Base-by-base conservation (phyloP, 2,113 vertebrate genomes). In the Scytalopus superciliaris region DNA sequence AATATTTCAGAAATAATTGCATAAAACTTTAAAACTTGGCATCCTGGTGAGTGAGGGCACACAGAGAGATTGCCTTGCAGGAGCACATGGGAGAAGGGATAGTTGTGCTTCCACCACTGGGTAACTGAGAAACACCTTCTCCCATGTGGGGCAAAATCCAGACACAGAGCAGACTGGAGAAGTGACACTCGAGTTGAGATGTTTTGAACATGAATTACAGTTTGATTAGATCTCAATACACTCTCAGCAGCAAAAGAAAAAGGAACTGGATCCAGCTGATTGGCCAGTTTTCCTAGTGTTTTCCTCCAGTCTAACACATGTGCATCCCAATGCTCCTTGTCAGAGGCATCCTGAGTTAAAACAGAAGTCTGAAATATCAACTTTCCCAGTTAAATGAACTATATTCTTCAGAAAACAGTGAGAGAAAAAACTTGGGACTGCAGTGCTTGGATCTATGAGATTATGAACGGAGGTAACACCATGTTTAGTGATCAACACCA, bases 111-210 rank as follows among this genome's bases (percentile, higher is more conserved):
- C 62, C 25, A 57, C 17, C 19, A 23, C 24, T 0, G 3, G 9
- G 6, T 56, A 25, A 24, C 18, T 1, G 28, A 31, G 70, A 44
- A 76, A 19, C 19, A 37, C 45, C 53, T 57, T 53, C 70, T 72
- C 27, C 37, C 0, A 0, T 10, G 8, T 0, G 10, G 59, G 28
- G 9, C 33, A 77, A 12, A 62, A 72, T 19, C 37, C 37, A 68
- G 27, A 8, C n/a, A 25, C 35, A 23, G n/a, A 33, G 24, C 16
- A 49, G 24, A 10, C 37, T 35, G 11, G 6, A 63, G 7, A 39
- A 44, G 8, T 2, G 40, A 24, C 17, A 4, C 40, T 8, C 6
- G 3, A 33, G 9, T n/a, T 80, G 33, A 22, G 56, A 14, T 24
- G 22, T 31, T 19, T 22, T 49, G 25, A 55, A n/a, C 5, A 3